A percentile compares a stretch with the other conserved stretches of the same genome.
phyloP scores from a whole-genome alignment of 2,888 invertebrate species.

The Micoletzkya japonica region DNA sequence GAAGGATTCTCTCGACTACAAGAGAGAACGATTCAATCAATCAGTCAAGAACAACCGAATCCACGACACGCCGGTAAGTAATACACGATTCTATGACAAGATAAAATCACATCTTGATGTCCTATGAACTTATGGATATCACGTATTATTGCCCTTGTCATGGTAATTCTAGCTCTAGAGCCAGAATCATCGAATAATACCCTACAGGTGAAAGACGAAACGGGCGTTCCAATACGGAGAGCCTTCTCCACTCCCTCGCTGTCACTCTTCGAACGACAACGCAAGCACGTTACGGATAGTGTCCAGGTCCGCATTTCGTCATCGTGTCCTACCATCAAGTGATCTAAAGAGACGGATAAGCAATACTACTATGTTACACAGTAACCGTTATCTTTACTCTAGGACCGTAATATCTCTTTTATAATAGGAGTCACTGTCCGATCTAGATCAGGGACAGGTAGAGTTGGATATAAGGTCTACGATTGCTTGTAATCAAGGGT shows the following conservation, averaged over 20 bases:
- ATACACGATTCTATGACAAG: too few species aligned
- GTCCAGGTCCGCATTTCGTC: not conserved
- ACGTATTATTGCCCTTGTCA: too few species aligned
- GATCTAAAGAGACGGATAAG: not conserved
- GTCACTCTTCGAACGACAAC: not conserved
- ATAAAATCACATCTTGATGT: too few species aligned
- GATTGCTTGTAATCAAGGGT: not conserved
- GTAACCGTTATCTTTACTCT: not conserved
- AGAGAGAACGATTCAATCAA: slow-evolving; percentile 34
- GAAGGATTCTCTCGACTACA: slow-evolving; percentile 63
- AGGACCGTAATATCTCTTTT: not conserved
- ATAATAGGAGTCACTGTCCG: not conserved
- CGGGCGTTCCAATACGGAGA: slow-evolving; percentile 12
- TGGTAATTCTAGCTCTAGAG: not conserved
- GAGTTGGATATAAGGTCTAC: too few species aligned
- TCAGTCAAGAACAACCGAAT: slow-evolving; percentile 18
- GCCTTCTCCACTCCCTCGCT: slow-evolving; percentile 18
- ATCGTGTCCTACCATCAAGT: not conserved
- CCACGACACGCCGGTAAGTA: slow-evolving; percentile 2
- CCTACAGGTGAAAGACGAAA: slow-evolving; percentile 18
- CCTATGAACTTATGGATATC: too few species aligned
- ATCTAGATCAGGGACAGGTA: not conserved
- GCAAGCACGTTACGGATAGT: not conserved
- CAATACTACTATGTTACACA: not conserved
- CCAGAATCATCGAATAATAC: not conserved